phyloP scores from a whole-genome alignment of 2,888 invertebrate genomes.

The Phytoseiulus persimilis region DNA sequence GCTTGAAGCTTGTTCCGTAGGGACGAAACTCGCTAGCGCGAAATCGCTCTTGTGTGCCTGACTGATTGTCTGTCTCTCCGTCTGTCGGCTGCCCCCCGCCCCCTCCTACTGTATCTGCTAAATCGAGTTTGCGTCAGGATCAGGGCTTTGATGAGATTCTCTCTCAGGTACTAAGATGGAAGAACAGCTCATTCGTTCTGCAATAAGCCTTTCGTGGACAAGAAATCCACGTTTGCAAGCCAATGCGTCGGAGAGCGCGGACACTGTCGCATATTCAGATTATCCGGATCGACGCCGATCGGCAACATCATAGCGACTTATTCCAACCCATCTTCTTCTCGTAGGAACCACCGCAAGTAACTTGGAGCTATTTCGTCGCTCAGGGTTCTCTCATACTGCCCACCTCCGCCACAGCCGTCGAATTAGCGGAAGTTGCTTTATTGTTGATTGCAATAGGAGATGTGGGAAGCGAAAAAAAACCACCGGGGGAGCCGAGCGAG shows the following conservation, averaged over 20 bases:
- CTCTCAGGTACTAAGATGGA: neutral
- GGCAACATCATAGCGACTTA: too few relatives aligned
- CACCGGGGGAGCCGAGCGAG: neutral
- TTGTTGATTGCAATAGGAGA: neutral
- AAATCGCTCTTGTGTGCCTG: neutral
- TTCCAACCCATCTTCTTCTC: too few relatives aligned
- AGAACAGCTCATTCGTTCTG: too few relatives aligned
- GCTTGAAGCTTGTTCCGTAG: neutral
- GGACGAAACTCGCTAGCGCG: neutral
- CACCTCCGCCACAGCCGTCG: too few relatives aligned
- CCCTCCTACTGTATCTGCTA: neutral
- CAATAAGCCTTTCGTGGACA: too few relatives aligned
- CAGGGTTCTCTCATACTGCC: neutral
- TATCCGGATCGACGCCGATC: too few relatives aligned
- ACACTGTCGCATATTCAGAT: too few relatives aligned
- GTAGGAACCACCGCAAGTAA: neutral
- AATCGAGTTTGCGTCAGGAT: neutral
- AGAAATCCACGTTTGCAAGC: too few relatives aligned
- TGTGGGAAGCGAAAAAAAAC: neutral
- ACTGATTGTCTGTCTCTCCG: too few relatives aligned
- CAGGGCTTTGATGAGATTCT: neutral
- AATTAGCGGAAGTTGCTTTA: constrained; percentile 29
- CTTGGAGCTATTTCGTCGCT: neutral
- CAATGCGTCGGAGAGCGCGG: too few relatives aligned
- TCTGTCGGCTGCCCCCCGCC: neutral